Evolutionary conservation across 1,140 invertebrate species (phyloP).

Genomic region (Wasmannia auropunctata): DNA sequence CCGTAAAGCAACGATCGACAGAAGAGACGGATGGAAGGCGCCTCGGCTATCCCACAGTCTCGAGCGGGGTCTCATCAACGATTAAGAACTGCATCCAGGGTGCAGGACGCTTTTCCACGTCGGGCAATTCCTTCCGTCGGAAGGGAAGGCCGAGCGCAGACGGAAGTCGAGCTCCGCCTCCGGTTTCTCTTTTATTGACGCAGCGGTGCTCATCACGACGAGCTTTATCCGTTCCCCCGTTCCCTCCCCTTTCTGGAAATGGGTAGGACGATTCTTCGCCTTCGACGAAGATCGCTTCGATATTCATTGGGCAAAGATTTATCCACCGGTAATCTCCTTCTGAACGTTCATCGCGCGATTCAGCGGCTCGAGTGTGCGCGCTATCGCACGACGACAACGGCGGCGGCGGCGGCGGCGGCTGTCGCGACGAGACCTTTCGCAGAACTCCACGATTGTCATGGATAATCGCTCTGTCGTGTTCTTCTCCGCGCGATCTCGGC

Average conservation of each 20-base stretch:
- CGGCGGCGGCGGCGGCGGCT: background rate
- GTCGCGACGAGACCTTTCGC: background rate
- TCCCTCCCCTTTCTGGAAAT: background rate
- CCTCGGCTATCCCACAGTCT: background rate
- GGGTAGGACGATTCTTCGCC: background rate
- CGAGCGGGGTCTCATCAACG: constrained; percentile 64
- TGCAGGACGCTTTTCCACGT: constrained; percentile 15
- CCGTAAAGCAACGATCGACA: background rate
- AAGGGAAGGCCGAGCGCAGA: constrained; percentile 33
- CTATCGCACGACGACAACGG: background rate
- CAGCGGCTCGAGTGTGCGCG: constrained; percentile 22
- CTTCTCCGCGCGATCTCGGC: too few species aligned
- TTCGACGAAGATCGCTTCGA: constrained; percentile 18
- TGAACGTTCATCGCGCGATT: constrained; percentile 1
- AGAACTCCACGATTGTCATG: constrained; percentile 19
- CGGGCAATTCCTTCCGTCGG: background rate
- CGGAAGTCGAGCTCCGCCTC: constrained; percentile 12
- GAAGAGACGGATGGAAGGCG: background rate
- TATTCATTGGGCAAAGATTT: constrained; percentile 52
- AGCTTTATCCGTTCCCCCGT: background rate
- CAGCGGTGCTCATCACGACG: constrained; percentile 34
- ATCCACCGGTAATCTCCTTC: constrained; percentile 17
- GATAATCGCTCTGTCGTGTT: constrained; percentile 7
- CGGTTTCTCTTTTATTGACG: constrained; percentile 38
- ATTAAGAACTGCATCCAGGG: constrained; percentile 62